These are phyloP conservation scores for Lanistes nyassanus DNA, from an alignment of 1,140 invertebrate species.

Conservation along the genomic window DNA sequence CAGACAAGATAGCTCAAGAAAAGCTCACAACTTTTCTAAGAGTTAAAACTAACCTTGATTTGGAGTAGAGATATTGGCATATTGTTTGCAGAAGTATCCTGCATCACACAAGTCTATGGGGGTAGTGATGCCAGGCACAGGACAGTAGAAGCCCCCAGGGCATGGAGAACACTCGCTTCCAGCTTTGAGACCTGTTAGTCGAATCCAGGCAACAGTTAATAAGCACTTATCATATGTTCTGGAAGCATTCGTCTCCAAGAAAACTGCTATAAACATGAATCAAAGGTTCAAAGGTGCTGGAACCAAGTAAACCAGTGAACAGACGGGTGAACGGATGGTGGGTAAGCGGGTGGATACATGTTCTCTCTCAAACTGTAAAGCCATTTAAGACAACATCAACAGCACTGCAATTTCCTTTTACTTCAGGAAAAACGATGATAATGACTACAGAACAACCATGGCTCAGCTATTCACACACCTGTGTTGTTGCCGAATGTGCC, in stretches of 20 bases:
- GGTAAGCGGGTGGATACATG: too few relatives aligned
- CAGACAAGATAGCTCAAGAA: neutral
- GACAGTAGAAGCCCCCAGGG: slow-evolving; percentile 60
- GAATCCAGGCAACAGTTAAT: neutral
- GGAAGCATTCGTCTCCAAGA: too few relatives aligned
- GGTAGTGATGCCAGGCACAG: slow-evolving; percentile 54
- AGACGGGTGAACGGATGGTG: too few relatives aligned
- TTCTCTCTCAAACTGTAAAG: too few relatives aligned
- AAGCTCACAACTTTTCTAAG: neutral
- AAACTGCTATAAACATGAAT: too few relatives aligned
- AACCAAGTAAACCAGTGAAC: too few relatives aligned
- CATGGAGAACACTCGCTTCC: slow-evolving; percentile 55
- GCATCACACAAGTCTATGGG: slow-evolving; percentile 54
- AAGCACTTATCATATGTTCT: neutral
- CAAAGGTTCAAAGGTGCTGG: neutral
- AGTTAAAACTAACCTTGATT: slow-evolving; percentile 49
- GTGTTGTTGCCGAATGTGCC: slow-evolving; percentile 62
- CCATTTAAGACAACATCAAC: too few relatives aligned
- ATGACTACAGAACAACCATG: neutral
- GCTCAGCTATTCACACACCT: slow-evolving; percentile 30
- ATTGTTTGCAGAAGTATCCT: slow-evolving; percentile 61
- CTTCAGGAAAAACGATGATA: neutral
- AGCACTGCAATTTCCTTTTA: too few relatives aligned
- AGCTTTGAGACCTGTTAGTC: slow-evolving; percentile 42
- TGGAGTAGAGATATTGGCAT: slow-evolving; percentile 59